A percentile compares a stretch with the other conserved stretches of the same genome.
Evolutionary conservation across 2,113 vertebrate genomes (phyloP).

Genomic region (Podarcis raffonei): DNA sequence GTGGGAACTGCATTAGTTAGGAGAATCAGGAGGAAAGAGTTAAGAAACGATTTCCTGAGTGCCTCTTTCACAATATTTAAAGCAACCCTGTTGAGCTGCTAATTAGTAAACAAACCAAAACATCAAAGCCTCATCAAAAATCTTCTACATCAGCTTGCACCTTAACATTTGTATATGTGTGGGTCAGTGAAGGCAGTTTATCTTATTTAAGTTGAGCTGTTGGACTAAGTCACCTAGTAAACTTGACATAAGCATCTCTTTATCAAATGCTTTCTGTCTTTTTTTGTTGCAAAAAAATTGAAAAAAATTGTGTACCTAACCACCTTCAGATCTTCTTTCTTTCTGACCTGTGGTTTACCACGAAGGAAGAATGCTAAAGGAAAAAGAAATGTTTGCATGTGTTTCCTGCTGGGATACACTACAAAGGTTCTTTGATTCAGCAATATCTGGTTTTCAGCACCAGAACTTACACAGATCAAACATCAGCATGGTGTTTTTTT

Average conservation of each 20-base stretch:
- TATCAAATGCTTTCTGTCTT: not conserved
- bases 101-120: not conserved
- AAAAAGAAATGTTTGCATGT: not conserved
- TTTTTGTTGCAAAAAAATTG: not conserved
- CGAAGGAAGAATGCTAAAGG: not conserved
- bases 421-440: not conserved
- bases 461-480: rapidly evolving
- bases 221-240: not conserved
- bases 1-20: not conserved
- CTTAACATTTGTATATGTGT: not conserved
- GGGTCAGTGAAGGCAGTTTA: not conserved
- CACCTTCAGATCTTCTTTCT: not conserved
- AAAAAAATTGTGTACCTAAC: not conserved
- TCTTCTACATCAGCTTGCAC: not conserved
- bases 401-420: not conserved
- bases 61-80: not conserved
- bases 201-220: not conserved
- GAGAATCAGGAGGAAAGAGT: not conserved
- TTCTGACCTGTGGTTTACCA: not conserved
- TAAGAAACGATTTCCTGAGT: not conserved
- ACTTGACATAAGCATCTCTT: not conserved
- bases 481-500: not conserved
- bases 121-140: not conserved
- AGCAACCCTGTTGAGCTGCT: not conserved
- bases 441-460: not conserved